phyloP scores from a whole-genome alignment of 2,797 vertebrate genomes.

The Sphenodon punctatus region DNA sequence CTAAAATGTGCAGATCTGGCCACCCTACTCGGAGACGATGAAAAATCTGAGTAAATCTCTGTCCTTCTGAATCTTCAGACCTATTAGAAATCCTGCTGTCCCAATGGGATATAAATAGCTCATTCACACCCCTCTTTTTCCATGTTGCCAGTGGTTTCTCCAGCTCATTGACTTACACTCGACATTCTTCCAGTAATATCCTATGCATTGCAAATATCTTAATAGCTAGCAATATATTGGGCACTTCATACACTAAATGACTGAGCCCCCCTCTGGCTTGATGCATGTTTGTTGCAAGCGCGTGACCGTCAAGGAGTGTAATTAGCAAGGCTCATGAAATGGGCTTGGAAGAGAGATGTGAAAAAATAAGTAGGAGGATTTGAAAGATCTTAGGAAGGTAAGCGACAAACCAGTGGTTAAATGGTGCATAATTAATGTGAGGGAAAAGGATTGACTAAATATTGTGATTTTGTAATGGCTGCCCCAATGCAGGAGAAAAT shows the following conservation, averaged over 20 bases:
- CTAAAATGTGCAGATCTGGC: no score
- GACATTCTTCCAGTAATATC: neutral
- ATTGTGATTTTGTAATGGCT: slow-evolving; percentile 49
- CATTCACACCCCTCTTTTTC: neutral
- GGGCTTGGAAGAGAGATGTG: slow-evolving; percentile 30
- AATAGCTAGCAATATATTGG: neutral
- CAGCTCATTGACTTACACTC: neutral
- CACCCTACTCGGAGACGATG: neutral
- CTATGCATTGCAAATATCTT: neutral
- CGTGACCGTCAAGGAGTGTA: slow-evolving; percentile 44
- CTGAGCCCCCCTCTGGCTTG: slow-evolving; percentile 24
- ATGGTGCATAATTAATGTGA: slow-evolving; percentile 59
- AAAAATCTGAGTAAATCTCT: neutral
- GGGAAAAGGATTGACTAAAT: slow-evolving; percentile 61
- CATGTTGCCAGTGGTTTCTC: neutral
- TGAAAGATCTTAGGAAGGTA: slow-evolving; percentile 52
- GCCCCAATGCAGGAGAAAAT: slow-evolving; percentile 17
- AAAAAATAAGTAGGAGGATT: slow-evolving; percentile 60
- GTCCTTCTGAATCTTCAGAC: neutral
- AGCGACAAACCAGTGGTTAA: slow-evolving; percentile 58
- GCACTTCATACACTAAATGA: slow-evolving; percentile 7
- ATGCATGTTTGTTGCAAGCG: neutral
- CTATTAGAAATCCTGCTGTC: no score
- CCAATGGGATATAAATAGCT: neutral
- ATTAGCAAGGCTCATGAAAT: slow-evolving; percentile 48